Conservation (phyloP, 53 echinoderm and acorn worm genomes). For the Glandiceps talaboti region DNA sequence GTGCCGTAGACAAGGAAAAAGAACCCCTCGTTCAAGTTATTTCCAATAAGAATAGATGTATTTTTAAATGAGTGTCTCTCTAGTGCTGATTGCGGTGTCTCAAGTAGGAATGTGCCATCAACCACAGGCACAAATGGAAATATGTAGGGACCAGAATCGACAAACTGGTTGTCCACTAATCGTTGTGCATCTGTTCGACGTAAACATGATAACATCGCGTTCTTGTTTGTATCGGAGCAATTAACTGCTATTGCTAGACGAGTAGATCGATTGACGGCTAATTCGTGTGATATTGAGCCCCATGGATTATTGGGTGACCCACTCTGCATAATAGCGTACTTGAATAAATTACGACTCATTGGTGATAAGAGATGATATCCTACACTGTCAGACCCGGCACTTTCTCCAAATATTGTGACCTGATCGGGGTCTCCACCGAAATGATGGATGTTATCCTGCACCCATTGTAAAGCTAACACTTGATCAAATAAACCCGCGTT, state of each 20-base stretch:
- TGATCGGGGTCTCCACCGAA: conserved; percentile 62
- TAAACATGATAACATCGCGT: not conserved
- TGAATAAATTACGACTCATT: conserved; percentile 18
- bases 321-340: conserved; percentile 49
- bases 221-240: conserved; percentile 30
- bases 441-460: conserved; percentile 50
- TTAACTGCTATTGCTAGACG: conserved; percentile 22
- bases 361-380: conserved; percentile 36
- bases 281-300: conserved; percentile 59
- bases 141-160: conserved; percentile 37
- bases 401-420: conserved; percentile 35
- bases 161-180: conserved; percentile 47
- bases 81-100: conserved; percentile 47
- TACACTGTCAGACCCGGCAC: conserved; percentile 36
- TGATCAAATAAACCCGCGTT: conserved; percentile 35
- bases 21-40: conserved; percentile 72
- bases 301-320: conserved; percentile 55
- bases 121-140: conserved; percentile 91
- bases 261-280: conserved; percentile 41
- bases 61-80: conserved; percentile 35
- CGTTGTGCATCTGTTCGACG: conserved; percentile 18
- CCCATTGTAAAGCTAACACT: conserved; percentile 32
- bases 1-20: conserved; percentile 86
- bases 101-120: conserved; percentile 62
- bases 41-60: conserved; percentile 62